Evolutionary conservation across 2,888 invertebrate genomes (phyloP).

Genomic region (Cryptosula pallasiana): DNA sequence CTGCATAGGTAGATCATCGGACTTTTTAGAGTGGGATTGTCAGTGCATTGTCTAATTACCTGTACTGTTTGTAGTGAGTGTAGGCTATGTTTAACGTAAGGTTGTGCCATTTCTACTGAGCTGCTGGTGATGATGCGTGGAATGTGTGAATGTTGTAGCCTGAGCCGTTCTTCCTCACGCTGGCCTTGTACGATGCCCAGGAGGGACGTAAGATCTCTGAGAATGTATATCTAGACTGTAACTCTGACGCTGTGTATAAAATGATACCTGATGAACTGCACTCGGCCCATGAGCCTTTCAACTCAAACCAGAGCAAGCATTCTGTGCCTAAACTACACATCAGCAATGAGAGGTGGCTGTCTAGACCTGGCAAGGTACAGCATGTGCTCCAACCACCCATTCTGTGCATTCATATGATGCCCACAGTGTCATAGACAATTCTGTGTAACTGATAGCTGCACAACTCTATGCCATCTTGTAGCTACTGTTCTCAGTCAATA

Average conservation of each 20-base stretch:
- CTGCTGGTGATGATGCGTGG: too few species aligned
- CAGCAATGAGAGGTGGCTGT: constrained; percentile 71
- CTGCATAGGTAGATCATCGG: too few species aligned
- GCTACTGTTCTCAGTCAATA: constrained; percentile 81
- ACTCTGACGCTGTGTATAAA: constrained; percentile 38
- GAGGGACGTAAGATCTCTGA: constrained; percentile 83
- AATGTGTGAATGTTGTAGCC: constrained; percentile 57
- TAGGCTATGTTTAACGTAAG: too few species aligned
- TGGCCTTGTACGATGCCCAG: constrained; percentile 84
- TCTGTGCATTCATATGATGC: too few species aligned
- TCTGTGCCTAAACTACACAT: constrained; percentile 62
- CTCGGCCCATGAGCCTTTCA: constrained; percentile 36
- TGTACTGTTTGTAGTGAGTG: too few species aligned
- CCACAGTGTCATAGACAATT: too few species aligned
- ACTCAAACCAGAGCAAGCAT: constrained; percentile 37
- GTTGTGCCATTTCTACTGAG: too few species aligned
- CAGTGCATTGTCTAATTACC: too few species aligned
- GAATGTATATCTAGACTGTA: constrained; percentile 67
- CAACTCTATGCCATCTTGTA: constrained; percentile 49
- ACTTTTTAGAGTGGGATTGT: too few species aligned
- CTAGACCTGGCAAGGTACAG: constrained; percentile 56
- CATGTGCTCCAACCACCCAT: too few species aligned
- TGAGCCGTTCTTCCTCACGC: constrained; percentile 86
- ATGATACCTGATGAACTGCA: constrained; percentile 46
- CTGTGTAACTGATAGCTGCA: too few species aligned